These are phyloP conservation scores for Stegana nigrithorax DNA, from an alignment of 2,888 invertebrate genomes.

Conservation along the genomic window DNA sequence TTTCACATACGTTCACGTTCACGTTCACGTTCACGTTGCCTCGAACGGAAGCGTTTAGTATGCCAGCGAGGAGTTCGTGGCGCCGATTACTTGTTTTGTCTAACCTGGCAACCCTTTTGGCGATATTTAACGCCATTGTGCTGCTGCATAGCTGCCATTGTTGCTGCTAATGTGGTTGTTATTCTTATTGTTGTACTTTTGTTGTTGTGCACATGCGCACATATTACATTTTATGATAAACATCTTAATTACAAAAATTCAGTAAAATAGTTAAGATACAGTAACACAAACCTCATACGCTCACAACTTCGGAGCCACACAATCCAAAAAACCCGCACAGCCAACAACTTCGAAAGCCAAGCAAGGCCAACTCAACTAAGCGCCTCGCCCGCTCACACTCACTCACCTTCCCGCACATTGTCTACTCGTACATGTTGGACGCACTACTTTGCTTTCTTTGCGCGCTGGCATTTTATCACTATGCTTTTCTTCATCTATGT, in stretches of 20 bases:
- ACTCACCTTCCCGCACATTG: neutral
- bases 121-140: slow-evolving; percentile 11
- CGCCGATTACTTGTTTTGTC: neutral
- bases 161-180: neutral
- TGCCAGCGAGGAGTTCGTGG: neutral
- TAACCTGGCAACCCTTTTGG: slow-evolving; percentile 14
- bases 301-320: neutral
- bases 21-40: neutral
- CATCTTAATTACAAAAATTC: slow-evolving; percentile 24
- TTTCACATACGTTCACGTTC: neutral
- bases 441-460: too few species aligned
- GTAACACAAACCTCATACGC: too few species aligned
- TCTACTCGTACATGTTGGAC: neutral
- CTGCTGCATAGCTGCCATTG: neutral
- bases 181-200: slow-evolving; percentile 2
- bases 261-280: slow-evolving; percentile 6
- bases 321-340: neutral
- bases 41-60: neutral
- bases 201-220: slow-evolving; percentile 1
- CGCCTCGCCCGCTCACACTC: neutral
- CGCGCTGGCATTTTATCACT: neutral
- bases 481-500: neutral
- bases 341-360: too few species aligned
- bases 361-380: neutral
- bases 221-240: slow-evolving; percentile 18